Evolutionary conservation across 2,113 vertebrate species (phyloP).

Genomic region (Siniperca knerii): DNA sequence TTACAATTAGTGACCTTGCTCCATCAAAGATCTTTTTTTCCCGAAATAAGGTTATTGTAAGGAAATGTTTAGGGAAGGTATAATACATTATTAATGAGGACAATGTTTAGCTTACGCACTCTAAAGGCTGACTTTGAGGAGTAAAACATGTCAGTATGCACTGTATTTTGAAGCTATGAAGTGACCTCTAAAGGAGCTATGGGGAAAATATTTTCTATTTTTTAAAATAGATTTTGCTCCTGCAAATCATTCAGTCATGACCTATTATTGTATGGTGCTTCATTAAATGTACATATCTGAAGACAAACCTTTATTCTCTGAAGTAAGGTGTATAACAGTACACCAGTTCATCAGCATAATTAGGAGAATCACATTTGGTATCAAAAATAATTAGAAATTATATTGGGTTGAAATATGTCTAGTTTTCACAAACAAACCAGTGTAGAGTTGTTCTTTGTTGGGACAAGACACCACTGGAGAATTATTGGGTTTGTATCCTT

Average conservation of each 20-base stretch:
- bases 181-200: background rate
- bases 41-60: background rate
- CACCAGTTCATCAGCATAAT: background rate
- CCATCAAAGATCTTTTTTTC: accelerated
- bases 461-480: background rate
- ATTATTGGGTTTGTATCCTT: background rate
- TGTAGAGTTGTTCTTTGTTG: background rate
- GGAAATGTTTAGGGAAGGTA: background rate
- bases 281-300: background rate
- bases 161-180: background rate
- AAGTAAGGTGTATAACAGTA: background rate
- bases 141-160: background rate
- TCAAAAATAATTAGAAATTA: background rate
- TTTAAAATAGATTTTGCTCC: background rate
- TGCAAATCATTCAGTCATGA: background rate
- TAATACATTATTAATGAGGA: background rate
- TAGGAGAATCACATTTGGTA: background rate
- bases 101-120: background rate
- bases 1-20: background rate
- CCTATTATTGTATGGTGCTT: background rate
- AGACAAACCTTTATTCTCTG: background rate
- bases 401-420: background rate
- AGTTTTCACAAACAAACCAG: background rate
- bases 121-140: background rate
- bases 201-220: background rate